phyloP scores from a whole-genome alignment of 2,888 invertebrate genomes.

The Coenonympha glycerion region DNA sequence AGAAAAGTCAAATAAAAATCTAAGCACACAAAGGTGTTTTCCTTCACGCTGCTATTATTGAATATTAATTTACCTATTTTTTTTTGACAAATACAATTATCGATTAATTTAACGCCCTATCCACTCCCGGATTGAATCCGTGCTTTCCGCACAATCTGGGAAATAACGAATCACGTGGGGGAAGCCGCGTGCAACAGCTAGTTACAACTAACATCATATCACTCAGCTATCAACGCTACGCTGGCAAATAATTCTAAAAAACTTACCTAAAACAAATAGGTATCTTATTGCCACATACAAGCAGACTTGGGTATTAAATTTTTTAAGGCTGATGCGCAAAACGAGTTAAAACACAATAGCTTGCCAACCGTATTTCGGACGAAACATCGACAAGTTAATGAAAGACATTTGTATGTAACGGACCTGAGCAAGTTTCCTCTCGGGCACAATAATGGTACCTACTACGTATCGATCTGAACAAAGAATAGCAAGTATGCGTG shows the following conservation, averaged over 20 bases:
- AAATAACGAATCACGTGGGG: too few species aligned
- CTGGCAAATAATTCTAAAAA: not conserved
- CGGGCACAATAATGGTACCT: conserved; percentile 50
- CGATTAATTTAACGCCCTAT: too few species aligned
- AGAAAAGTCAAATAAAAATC: too few species aligned
- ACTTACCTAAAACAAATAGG: not conserved
- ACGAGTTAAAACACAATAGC: conserved; percentile 54
- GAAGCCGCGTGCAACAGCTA: too few species aligned
- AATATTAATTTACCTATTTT: too few species aligned
- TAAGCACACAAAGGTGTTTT: too few species aligned
- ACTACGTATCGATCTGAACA: conserved; percentile 45
- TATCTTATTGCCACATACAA: not conserved
- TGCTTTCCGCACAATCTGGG: too few species aligned
- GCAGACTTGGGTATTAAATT: conserved; percentile 7
- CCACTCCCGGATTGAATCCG: too few species aligned
- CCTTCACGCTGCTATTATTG: too few species aligned
- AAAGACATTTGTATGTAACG: conserved; percentile 74
- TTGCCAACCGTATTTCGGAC: conserved; percentile 47
- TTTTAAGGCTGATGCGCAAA: conserved; percentile 36
- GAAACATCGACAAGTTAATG: conserved; percentile 69
- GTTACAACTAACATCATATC: too few species aligned
- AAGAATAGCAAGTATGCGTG: conserved; percentile 34
- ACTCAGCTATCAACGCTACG: too few species aligned
- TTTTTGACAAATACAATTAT: too few species aligned
- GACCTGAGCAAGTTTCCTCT: conserved; percentile 67